These are phyloP conservation scores for Koerneria pararmatus DNA, from an alignment of 2,888 invertebrate genomes.

Conservation along the genomic window DNA sequence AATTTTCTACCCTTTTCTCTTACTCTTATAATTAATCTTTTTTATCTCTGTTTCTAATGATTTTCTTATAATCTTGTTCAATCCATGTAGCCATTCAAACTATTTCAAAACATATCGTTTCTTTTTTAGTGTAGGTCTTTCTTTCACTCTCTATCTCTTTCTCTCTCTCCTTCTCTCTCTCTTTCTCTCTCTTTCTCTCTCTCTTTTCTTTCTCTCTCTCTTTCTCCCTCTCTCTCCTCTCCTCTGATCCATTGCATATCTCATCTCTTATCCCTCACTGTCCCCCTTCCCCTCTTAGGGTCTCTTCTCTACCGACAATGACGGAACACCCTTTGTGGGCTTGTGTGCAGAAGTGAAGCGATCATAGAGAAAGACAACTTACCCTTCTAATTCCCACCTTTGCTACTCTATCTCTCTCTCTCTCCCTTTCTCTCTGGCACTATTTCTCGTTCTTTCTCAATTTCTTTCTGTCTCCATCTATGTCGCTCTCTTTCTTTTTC, in stretches of 20 bases:
- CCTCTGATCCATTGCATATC: neutral
- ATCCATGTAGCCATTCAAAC: no score
- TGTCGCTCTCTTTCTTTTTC: neutral
- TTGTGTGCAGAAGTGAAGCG: no score
- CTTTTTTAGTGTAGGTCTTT: neutral
- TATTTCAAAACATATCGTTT: neutral
- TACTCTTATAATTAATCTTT: no score
- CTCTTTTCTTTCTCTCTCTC: neutral
- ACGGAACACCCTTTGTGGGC: no score
- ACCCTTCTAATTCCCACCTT: neutral
- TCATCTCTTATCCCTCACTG: neutral
- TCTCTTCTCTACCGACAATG: no score
- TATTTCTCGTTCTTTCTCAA: neutral
- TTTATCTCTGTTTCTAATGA: no score
- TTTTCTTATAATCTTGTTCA: no score
- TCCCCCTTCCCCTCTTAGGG: neutral
- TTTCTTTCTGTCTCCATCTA: neutral
- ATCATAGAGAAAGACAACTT: neutral
- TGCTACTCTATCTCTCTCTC: neutral
- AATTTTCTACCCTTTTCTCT: no score
- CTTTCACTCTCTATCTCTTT: neutral
- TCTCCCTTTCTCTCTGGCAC: constrained; percentile 5
- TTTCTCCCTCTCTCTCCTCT: neutral
- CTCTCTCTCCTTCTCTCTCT: constrained; percentile 1
- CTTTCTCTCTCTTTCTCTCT: neutral